Conservation (phyloP, 2,888 invertebrate species). For the Graphium colonna region DNA sequence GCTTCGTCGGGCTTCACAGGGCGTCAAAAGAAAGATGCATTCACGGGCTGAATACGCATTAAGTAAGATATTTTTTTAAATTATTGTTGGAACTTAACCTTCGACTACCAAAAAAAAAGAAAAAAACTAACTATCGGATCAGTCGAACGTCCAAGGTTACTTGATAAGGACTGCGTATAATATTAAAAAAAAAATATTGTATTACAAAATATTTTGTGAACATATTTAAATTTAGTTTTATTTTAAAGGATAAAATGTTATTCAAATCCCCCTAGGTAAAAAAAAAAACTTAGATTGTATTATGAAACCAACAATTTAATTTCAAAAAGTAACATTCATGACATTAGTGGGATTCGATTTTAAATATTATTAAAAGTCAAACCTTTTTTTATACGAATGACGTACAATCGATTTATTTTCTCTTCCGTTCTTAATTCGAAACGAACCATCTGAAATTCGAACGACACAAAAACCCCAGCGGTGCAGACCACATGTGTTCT, state of each 20-base stretch:
- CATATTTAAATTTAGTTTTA: background rate
- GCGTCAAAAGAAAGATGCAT: constrained; percentile 31
- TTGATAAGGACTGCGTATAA: background rate
- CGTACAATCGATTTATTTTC: background rate
- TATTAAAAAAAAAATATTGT: background rate
- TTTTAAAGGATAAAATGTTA: background rate
- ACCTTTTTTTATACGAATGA: too few relatives aligned
- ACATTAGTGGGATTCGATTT: too few relatives aligned
- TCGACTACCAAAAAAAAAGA: background rate
- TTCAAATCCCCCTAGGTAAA: too few relatives aligned
- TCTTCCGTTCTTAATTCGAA: background rate
- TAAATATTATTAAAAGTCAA: background rate
- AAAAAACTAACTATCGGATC: background rate
- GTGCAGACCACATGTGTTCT: constrained; percentile 5
- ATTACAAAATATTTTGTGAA: background rate
- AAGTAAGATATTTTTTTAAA: constrained; percentile 41
- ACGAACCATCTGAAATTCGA: background rate
- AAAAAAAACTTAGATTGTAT: too few relatives aligned
- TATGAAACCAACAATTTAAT: background rate
- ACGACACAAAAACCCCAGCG: constrained; percentile 3
- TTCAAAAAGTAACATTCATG: background rate
- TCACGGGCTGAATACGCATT: constrained; percentile 36
- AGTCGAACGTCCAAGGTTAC: background rate
- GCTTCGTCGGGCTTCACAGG: constrained; percentile 33
- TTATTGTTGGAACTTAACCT: background rate